phyloP scores from a whole-genome alignment of 2,888 invertebrate species.

The Lasioglossum marginatum region DNA sequence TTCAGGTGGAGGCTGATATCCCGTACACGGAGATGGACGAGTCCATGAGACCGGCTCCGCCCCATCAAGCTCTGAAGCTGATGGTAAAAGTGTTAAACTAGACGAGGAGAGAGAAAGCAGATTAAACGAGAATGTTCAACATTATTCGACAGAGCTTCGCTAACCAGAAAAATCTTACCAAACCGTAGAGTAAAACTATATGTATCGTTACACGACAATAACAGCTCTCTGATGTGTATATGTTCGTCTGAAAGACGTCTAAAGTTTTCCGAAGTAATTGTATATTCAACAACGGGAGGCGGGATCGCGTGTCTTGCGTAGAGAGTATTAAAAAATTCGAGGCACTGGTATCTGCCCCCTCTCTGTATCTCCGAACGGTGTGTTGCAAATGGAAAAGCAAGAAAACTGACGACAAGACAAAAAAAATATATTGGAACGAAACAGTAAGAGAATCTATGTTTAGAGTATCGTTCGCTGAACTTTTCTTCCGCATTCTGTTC shows the following conservation, averaged over 20 bases:
- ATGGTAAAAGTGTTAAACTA: slow-evolving; percentile 85
- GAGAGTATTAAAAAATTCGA: slow-evolving; percentile 47
- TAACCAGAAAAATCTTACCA: slow-evolving; percentile 45
- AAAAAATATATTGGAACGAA: slow-evolving; percentile 40
- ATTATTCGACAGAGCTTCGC: slow-evolving; percentile 32
- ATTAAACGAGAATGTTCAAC: slow-evolving; percentile 22
- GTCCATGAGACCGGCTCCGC: slow-evolving; percentile 88
- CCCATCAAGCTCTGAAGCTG: slow-evolving; percentile 90
- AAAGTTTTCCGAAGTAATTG: slow-evolving; percentile 49
- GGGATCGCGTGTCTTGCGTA: slow-evolving; percentile 53
- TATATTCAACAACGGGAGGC: slow-evolving; percentile 51
- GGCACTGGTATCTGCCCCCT: slow-evolving; percentile 39
- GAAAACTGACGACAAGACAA: slow-evolving; percentile 39
- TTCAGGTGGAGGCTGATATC: slow-evolving; percentile 88
- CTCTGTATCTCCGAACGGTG: slow-evolving; percentile 57
- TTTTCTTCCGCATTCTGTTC: slow-evolving; percentile 43
- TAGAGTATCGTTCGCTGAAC: slow-evolving; percentile 35
- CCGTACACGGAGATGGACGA: slow-evolving; percentile 90
- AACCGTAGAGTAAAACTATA: slow-evolving; percentile 74
- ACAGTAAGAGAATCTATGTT: slow-evolving; percentile 42
- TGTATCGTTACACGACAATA: slow-evolving; percentile 81
- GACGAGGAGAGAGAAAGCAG: slow-evolving; percentile 25
- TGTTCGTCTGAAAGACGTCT: slow-evolving; percentile 59
- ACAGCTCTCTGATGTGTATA: slow-evolving; percentile 76
- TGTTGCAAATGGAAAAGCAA: slow-evolving; percentile 48